A percentile compares a stretch with the other conserved stretches of the same genome.
These are phyloP conservation scores for Lateolabrax maculatus DNA, from an alignment of 2,797 vertebrate genomes.

Conservation along the genomic window DNA sequence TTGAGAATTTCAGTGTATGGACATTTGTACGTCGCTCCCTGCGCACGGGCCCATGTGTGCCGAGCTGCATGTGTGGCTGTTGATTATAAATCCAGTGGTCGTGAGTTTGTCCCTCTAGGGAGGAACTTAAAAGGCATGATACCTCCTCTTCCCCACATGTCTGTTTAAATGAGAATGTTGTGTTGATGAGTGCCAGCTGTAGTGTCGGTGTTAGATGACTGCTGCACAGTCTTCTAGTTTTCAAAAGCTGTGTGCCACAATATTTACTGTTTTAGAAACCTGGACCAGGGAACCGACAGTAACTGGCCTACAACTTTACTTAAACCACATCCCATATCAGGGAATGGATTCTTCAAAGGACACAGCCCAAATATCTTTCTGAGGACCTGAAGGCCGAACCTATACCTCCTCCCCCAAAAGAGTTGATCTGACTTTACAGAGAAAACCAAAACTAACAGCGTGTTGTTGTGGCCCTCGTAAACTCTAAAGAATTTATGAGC, in stretches of 20 bases:
- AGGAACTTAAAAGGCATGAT: conserved; percentile 36
- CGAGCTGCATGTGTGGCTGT: conserved; percentile 35
- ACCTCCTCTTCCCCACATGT: conserved; percentile 26
- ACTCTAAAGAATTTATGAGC: neutral
- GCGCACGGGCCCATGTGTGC: neutral
- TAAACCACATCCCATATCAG: neutral
- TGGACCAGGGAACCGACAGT: conserved; percentile 1
- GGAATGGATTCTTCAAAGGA: neutral
- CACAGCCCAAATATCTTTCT: neutral
- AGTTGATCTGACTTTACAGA: neutral
- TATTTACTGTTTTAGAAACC: no score
- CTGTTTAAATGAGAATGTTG: conserved; percentile 53
- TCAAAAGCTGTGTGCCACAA: conserved; percentile 37
- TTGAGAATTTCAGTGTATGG: conserved; percentile 13
- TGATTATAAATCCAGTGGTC: conserved; percentile 56
- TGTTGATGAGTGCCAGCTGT: conserved; percentile 31
- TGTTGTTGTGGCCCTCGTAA: neutral
- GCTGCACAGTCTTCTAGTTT: conserved; percentile 10
- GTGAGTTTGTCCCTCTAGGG: conserved; percentile 34
- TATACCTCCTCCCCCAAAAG: neutral
- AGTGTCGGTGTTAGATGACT: conserved; percentile 21
- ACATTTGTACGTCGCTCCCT: neutral
- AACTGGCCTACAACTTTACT: neutral
- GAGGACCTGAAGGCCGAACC: neutral
- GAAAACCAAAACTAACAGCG: neutral